These are phyloP conservation scores for Oreotragus oreotragus DNA, from an alignment of 2,113 vertebrate genomes.

Conservation along the genomic window DNA sequence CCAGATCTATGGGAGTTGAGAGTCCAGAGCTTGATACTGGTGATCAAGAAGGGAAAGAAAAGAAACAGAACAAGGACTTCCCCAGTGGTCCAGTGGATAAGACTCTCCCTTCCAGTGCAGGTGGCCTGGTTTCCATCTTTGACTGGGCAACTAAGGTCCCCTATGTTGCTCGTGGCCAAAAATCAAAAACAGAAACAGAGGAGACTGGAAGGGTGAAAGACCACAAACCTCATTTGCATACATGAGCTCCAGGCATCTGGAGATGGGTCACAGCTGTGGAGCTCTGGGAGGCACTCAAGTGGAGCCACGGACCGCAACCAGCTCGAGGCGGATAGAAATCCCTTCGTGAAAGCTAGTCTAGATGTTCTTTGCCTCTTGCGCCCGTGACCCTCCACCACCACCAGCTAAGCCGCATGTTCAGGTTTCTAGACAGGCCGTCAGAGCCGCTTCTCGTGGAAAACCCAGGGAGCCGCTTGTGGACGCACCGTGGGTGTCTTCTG, in stretches of 20 bases:
- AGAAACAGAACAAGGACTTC: not conserved
- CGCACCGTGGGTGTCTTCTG: slow-evolving; percentile 38
- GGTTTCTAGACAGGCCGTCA: slow-evolving; percentile 42
- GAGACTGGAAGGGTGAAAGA: not conserved
- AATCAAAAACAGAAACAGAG: not conserved
- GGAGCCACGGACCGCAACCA: not conserved
- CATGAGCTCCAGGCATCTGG: slow-evolving; percentile 22
- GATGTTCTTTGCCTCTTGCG: slow-evolving; percentile 63
- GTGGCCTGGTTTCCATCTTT: not conserved
- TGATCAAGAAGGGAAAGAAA: slow-evolving; percentile 18
- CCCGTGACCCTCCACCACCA: slow-evolving; percentile 65
- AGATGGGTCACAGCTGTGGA: not conserved
- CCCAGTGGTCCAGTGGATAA: not conserved
- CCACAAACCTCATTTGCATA: not conserved
- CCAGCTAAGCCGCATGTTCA: slow-evolving; percentile 35
- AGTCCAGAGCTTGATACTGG: not conserved
- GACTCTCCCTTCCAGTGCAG: not conserved
- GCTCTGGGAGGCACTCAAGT: not conserved
- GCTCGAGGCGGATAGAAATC: slow-evolving; percentile 62
- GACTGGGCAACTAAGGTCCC: not conserved
- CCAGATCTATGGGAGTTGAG: not conserved
- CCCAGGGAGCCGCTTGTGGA: slow-evolving; percentile 35
- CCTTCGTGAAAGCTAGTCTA: slow-evolving; percentile 44
- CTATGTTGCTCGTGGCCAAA: not conserved
- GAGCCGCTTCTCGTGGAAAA: slow-evolving; percentile 42